Evolutionary conservation across 1,140 invertebrate species (phyloP).

Genomic region (Lordiphosa clarofinis): DNA sequence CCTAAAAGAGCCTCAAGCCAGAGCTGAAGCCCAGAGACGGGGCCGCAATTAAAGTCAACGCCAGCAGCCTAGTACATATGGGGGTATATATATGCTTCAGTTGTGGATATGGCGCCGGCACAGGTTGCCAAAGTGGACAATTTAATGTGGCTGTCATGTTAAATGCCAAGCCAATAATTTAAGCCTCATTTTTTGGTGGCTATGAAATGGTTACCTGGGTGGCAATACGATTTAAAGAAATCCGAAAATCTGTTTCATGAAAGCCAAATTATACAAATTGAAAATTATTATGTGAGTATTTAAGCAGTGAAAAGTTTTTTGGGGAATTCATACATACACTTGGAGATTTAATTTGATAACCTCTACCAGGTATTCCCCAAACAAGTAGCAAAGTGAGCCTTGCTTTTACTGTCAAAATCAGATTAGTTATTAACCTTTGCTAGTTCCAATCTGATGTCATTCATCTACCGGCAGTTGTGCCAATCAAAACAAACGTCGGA

Average conservation of each 20-base stretch:
- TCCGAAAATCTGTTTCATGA: constrained; percentile 5
- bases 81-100: neutral
- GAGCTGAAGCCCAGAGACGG: constrained; percentile 17
- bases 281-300: constrained; percentile 3
- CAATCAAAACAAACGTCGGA: too few species aligned
- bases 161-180: constrained; percentile 75
- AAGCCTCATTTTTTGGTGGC: constrained; percentile 65
- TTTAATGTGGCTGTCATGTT: constrained; percentile 77
- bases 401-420: too few species aligned
- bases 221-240: constrained; percentile 39
- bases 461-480: too few species aligned
- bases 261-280: neutral
- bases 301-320: neutral
- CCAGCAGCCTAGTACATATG: constrained; percentile 30
- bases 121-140: constrained; percentile 74
- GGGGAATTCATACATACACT: too few species aligned
- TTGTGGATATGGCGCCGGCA: constrained; percentile 45
- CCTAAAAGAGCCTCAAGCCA: constrained; percentile 17
- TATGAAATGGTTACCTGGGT: constrained; percentile 63
- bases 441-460: too few species aligned
- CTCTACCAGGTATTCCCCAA: too few species aligned
- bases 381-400: too few species aligned
- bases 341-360: too few species aligned
- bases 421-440: too few species aligned
- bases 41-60: constrained; percentile 60